Conservation (phyloP, 2,113 vertebrate species). For the Oncorhynchus gorbuscha region DNA sequence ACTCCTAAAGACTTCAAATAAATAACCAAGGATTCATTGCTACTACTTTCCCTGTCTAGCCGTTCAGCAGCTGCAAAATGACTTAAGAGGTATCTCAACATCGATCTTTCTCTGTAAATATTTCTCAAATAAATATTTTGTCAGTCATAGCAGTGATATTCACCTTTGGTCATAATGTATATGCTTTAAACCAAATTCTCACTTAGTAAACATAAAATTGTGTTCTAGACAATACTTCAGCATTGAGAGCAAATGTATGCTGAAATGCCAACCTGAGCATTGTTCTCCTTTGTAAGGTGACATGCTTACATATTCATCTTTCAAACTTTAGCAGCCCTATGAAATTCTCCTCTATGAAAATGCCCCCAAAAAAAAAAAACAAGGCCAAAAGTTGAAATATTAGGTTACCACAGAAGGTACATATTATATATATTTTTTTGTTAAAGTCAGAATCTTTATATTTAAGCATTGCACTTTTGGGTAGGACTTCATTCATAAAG, state of each 20-base stretch:
- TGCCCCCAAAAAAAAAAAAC: conserved; percentile 53
- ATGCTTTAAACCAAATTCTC: conserved; percentile 75
- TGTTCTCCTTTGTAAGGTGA: conserved; percentile 65
- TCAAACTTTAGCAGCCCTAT: conserved; percentile 54
- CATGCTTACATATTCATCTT: conserved; percentile 40
- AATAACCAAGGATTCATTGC: conserved; percentile 24
- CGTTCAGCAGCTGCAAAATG: conserved; percentile 72
- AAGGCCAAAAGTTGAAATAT: conserved; percentile 52
- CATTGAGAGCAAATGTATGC: conserved; percentile 48
- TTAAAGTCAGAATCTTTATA: conserved; percentile 48
- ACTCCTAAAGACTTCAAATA: not conserved
- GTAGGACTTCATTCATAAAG: conserved; percentile 68
- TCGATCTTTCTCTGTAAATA: conserved; percentile 77
- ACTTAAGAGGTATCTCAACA: conserved; percentile 76
- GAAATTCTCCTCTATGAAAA: conserved; percentile 59
- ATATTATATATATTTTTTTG: conserved; percentile 64
- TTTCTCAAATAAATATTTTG: conserved; percentile 78
- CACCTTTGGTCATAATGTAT: conserved; percentile 78
- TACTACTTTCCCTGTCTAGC: conserved; percentile 62
- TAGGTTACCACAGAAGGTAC: conserved; percentile 62
- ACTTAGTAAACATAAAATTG: conserved; percentile 67
- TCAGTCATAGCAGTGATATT: conserved; percentile 77
- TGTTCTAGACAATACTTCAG: conserved; percentile 58
- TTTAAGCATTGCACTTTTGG: conserved; percentile 70
- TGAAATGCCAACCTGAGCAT: conserved; percentile 43